These are phyloP conservation scores for Palloptera scutellata DNA, from an alignment of 2,888 invertebrate genomes.

Conservation along the genomic window DNA sequence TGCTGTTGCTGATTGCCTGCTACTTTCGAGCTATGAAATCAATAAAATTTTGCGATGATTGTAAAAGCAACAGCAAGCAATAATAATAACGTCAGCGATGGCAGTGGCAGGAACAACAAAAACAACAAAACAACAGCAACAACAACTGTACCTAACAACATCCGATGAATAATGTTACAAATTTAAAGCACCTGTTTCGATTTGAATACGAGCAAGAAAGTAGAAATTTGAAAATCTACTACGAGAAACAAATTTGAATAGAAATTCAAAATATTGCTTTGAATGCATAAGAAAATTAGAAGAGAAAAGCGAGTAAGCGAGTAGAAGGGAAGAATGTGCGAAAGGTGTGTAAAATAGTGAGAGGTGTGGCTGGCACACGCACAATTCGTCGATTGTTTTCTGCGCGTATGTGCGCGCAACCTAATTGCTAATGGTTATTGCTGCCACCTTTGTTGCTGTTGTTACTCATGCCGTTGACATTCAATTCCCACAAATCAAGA, in stretches of 20 bases:
- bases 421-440: not conserved
- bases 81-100: not conserved
- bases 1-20: not conserved
- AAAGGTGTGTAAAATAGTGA: too few relatives aligned
- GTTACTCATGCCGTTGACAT: slow-evolving; percentile 22
- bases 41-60: slow-evolving; percentile 17
- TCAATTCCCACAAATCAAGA: slow-evolving; percentile 54
- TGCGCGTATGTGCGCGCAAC: not conserved
- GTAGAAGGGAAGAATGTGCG: too few relatives aligned
- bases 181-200: slow-evolving; percentile 24
- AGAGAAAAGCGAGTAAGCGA: not conserved
- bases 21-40: slow-evolving; percentile 9
- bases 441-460: not conserved
- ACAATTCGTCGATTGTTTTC: not conserved
- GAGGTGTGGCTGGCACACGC: not conserved
- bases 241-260: too few relatives aligned
- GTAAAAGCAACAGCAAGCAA: not conserved
- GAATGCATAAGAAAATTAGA: not conserved
- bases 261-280: not conserved
- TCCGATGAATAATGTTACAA: slow-evolving; percentile 28
- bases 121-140: not conserved
- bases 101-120: not conserved
- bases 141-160: not conserved
- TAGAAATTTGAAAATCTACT: too few relatives aligned
- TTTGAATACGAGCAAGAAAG: not conserved